Evolutionary conservation across 2,888 invertebrate genomes (phyloP).

Genomic region (Camponotus fellah): DNA sequence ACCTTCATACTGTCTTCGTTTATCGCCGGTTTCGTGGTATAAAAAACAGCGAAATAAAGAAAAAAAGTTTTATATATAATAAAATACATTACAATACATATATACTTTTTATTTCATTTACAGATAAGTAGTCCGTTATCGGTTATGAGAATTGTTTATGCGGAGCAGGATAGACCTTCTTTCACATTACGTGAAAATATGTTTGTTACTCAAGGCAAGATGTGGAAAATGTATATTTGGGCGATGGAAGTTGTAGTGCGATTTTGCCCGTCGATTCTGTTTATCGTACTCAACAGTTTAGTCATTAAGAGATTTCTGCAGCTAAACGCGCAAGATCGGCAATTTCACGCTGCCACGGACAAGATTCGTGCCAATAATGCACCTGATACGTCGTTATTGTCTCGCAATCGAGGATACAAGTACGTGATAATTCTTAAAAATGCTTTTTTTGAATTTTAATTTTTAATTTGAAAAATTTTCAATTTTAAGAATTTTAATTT

Average conservation of each 20-base stretch:
- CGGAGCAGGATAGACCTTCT: conserved; percentile 34
- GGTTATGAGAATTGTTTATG: conserved; percentile 63
- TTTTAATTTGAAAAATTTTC: neutral
- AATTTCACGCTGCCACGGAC: conserved; percentile 65
- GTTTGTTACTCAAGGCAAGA: conserved; percentile 39
- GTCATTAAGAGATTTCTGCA: conserved; percentile 66
- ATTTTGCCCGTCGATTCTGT: conserved; percentile 61
- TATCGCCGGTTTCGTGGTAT: conserved; percentile 68
- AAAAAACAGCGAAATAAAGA: neutral
- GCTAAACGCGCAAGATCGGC: conserved; percentile 61
- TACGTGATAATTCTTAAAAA: conserved; percentile 23
- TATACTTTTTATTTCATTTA: conserved; percentile 2
- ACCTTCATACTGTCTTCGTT: conserved; percentile 64
- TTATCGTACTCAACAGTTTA: conserved; percentile 62
- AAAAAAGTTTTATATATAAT: conserved; percentile 20
- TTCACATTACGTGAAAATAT: conserved; percentile 64
- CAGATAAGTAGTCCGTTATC: conserved; percentile 65
- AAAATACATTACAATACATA: neutral
- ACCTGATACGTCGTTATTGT: conserved; percentile 56
- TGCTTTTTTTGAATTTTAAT: conserved; percentile 16
- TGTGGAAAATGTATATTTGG: conserved; percentile 68
- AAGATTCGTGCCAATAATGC: conserved; percentile 62
- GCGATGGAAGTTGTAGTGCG: conserved; percentile 59
- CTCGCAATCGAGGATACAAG: conserved; percentile 69
- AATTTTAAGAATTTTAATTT: too few relatives aligned